Percentiles rank a stretch among this genome's conserved stretches.
Conservation (phyloP, 2,797 vertebrate genomes). For the Falco berigora region DNA sequence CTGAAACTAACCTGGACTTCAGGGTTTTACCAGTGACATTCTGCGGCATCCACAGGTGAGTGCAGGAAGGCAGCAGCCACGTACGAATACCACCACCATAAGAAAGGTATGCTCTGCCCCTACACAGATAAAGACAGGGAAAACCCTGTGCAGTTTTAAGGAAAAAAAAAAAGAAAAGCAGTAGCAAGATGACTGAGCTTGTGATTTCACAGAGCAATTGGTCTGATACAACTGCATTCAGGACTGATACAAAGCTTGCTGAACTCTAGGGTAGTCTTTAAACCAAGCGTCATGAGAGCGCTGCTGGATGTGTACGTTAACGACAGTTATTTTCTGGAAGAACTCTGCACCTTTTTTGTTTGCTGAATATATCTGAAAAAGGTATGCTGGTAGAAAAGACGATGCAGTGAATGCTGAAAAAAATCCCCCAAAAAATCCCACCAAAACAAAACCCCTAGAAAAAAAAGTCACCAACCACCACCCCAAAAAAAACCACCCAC, state of each 20-base stretch:
- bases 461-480: neutral
- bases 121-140: neutral
- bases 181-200: neutral
- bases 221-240: neutral
- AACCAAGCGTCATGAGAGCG: neutral
- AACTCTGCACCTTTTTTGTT: neutral
- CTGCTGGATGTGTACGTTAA: neutral
- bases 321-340: neutral
- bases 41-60: neutral
- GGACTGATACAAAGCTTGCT: neutral
- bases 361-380: neutral
- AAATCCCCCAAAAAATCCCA: neutral
- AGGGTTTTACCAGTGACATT: neutral
- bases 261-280: neutral
- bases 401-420: neutral
- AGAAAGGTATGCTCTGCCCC: neutral
- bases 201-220: neutral
- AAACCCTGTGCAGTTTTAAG: neutral
- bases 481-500: too few relatives aligned
- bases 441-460: neutral
- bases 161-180: neutral
- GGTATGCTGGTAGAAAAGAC: neutral
- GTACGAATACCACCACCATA: rapidly evolving
- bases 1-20: neutral
- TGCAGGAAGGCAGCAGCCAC: neutral